These are phyloP conservation scores for Diuraphis noxia DNA, from an alignment of 1,140 invertebrate genomes.

Conservation along the genomic window DNA sequence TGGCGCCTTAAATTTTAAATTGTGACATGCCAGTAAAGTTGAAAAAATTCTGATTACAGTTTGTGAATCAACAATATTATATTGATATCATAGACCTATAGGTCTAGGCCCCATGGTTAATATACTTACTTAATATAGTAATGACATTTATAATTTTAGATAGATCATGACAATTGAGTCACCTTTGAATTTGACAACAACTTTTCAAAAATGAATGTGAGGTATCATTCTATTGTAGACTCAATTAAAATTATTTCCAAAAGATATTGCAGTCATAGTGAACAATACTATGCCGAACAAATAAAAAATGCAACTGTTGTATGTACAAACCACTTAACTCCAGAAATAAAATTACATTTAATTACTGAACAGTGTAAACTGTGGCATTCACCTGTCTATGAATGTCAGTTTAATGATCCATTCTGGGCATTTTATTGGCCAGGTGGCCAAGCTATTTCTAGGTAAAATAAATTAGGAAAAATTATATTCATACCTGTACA, in stretches of 20 bases:
- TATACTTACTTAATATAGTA: too few relatives aligned
- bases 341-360: constrained; percentile 64
- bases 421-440: constrained; percentile 69
- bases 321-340: constrained; percentile 62
- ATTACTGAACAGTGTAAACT: constrained; percentile 63
- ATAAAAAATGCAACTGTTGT: constrained; percentile 20
- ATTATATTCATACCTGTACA: neutral
- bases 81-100: too few relatives aligned
- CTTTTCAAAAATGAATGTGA: neutral
- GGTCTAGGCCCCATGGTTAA: too few relatives aligned
- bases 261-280: neutral
- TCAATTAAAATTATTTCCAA: neutral
- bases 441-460: constrained; percentile 64
- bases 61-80: too few relatives aligned
- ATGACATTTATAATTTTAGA: too few relatives aligned
- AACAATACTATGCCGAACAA: neutral
- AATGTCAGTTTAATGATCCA: constrained; percentile 61
- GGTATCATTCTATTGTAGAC: neutral
- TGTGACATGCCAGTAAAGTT: too few relatives aligned
- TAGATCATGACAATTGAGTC: too few relatives aligned
- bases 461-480: constrained; percentile 58
- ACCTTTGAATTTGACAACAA: too few relatives aligned
- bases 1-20: too few relatives aligned
- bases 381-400: constrained; percentile 60
- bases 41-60: too few relatives aligned